Conservation (phyloP, 1,140 invertebrate genomes). For the Drosophila oshimai region DNA sequence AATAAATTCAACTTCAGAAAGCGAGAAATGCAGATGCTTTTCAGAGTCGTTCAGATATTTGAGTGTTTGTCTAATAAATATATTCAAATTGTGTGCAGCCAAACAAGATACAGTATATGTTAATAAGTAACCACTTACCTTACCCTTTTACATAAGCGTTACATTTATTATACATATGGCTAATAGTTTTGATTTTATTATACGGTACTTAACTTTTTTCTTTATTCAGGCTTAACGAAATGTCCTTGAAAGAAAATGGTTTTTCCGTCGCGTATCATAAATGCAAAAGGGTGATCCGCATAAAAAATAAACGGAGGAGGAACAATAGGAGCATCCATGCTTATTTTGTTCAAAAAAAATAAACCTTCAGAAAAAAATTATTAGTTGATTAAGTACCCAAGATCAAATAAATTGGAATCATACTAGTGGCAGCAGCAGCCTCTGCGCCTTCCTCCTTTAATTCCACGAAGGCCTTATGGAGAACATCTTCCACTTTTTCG, state of each 20-base stretch:
- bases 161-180: too few relatives aligned
- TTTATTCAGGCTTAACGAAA: too few relatives aligned
- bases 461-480: slow-evolving; percentile 85
- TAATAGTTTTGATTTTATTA: too few relatives aligned
- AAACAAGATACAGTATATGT: too few relatives aligned
- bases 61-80: background rate
- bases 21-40: slow-evolving; percentile 18
- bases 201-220: too few relatives aligned
- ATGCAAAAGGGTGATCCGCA: slow-evolving; percentile 69
- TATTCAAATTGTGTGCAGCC: background rate
- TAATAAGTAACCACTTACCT: too few relatives aligned
- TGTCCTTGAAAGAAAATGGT: background rate
- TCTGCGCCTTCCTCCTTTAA: slow-evolving; percentile 85
- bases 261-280: background rate
- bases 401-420: too few relatives aligned
- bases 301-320: background rate
- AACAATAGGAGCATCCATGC: too few relatives aligned
- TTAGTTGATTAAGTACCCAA: too few relatives aligned
- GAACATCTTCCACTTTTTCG: slow-evolving; percentile 66
- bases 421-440: slow-evolving; percentile 83
- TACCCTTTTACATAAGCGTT: background rate
- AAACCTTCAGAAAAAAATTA: too few relatives aligned
- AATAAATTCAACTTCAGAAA: slow-evolving; percentile 53
- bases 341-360: too few relatives aligned
- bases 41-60: background rate